Evolutionary conservation across 2,888 invertebrate species (phyloP), one percentile per base, ranked within the genome.

Genomic region (Polylopha cassiicola): DNA sequence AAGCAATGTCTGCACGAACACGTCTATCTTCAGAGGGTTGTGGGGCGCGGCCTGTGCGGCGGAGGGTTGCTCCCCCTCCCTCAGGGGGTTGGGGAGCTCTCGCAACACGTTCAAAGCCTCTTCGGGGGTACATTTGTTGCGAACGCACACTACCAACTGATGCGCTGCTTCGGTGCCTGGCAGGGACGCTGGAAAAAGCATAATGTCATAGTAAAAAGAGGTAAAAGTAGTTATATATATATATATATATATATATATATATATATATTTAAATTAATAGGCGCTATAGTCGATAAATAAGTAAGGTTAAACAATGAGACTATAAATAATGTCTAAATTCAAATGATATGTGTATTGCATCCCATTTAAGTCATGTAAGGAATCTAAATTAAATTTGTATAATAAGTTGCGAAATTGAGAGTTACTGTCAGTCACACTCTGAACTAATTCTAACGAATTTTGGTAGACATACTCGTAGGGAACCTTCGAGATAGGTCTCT

Each of bases 21-120:
- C 95, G 65, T 98, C 98, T 33, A 99, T 97, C 82, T 97, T 97
- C 32, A 97, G 78, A 0, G 97, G 95, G 86, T 97, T 97, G 73
- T 94, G 95, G 2, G 92, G 88, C 30, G 90, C 89, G 29, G 91
- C 90, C 38, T 89, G 89, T 44, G 89, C 87, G 28, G 89, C 87
- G n/a, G 82, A 69, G 10, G 82, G 68, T 70, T 80, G 67, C 46
- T 91, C 91, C 20, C 92, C 92, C 48, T 93, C 93, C 14, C 91
- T 90, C 13, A 91, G 81, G 0, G 92, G 92, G 69, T 93, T 93
- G 22, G 97, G 96, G 22, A 97, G 84, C 45, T 96, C 95, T 47
- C 95, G 93, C 13, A 98, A 84, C 4, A 97, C 91, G 54, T 91
- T 92, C 23, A 97, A 76, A 0, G 95, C 95, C 66, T 98, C 97